Evolutionary conservation across 2,113 vertebrate species (phyloP), one percentile per base, ranked within the genome.

Genomic region (Vidua chalybeata): DNA sequence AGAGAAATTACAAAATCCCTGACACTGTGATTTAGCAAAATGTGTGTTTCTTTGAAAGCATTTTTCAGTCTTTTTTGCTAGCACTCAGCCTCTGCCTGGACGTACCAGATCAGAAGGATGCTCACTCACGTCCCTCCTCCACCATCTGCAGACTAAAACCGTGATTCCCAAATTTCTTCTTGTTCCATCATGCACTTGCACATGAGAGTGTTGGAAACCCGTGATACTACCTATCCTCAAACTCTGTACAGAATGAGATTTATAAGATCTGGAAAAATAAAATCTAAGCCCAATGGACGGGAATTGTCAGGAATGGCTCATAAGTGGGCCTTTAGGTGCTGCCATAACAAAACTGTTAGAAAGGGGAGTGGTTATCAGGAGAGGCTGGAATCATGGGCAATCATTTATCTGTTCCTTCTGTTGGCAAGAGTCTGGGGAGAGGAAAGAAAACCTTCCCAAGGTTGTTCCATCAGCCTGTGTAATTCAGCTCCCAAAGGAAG

Each of bases 401-500:
- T 41, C 39, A 5, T 83, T 88, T 39, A 59, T 90, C 71, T 91
- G 72, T 51, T 75, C 78, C 37, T 91, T 51, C 67, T 83, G 14
- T 21, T 89, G 63, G 41, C n/a, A 68, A 45, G 48, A 89, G 23
- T 28, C 30, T 45, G 39, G 51, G 56, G 63, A 88, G 24, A 76
- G 75, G 39, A 87, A 52, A 46, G 39, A 59, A 96, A 86, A 67
- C 64, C 72, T 94, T 86, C 30, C 85, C 79, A 59, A 64, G 82
- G 87, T 7, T 90, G 58, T 80, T 92, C 4, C 26, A 72, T 61
- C 84, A 79, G 84, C 81, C 62, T 54, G 54, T 76, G 69, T 7
- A 64, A 77, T 52, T 76, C 54, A 39, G 14, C 55, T 94, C 87
- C 84, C 94, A 41, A 43, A 93, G 75, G 91, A 91, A 91, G 79